A percentile compares a stretch with the other conserved stretches of the same genome.
Evolutionary conservation across 2,797 vertebrate genomes (phyloP).

Genomic region (Myotis myotis): DNA sequence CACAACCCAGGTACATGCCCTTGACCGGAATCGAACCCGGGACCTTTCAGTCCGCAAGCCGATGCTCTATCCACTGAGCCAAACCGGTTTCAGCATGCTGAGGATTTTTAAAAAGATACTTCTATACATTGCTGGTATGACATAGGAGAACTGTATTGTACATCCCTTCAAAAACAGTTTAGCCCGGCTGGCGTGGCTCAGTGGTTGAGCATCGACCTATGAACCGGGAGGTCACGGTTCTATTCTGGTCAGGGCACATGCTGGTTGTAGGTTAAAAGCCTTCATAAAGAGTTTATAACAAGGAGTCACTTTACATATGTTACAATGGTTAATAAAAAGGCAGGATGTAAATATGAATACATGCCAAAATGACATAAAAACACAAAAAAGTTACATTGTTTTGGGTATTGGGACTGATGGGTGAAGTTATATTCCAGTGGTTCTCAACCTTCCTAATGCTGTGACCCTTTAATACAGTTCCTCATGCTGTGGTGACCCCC

Average conservation of each 20-base stretch:
- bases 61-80: too few species aligned
- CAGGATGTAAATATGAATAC: background rate
- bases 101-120: conserved; percentile 7
- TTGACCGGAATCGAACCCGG: too few species aligned
- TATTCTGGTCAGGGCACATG: too few species aligned
- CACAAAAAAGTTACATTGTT: background rate
- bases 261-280: background rate
- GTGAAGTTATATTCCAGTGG: background rate
- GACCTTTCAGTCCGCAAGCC: too few species aligned
- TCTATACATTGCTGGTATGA: background rate
- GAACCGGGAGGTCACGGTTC: too few species aligned
- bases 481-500: too few species aligned
- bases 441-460: too few species aligned
- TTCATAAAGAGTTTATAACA: background rate
- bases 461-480: too few species aligned
- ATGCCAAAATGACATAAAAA: background rate
- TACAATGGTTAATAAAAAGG: background rate
- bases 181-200: too few species aligned
- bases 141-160: background rate
- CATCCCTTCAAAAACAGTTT: background rate
- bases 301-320: background rate
- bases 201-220: too few species aligned
- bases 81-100: too few species aligned
- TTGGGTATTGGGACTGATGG: background rate
- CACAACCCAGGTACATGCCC: too few species aligned